Evolutionary conservation across 2,888 invertebrate genomes (phyloP), one percentile per base, ranked within the genome.

Genomic region (Andrena haemorrhoa): DNA sequence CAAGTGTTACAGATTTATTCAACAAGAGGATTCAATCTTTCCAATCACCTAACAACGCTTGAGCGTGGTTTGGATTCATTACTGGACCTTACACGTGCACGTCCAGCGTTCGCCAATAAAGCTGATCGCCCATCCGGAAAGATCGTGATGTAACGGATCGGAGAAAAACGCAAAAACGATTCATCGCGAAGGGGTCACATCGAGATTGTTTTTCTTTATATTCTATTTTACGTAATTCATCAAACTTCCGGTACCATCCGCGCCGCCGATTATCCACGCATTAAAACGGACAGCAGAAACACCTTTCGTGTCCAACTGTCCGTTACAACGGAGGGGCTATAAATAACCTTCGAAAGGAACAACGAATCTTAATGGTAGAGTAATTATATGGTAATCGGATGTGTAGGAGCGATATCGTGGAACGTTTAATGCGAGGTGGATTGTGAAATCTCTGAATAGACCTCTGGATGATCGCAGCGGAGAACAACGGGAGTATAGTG

Each of bases 161-260:
- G 51, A 51, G 51, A 7, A 20, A 20, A 51, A 51, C 41, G 35
- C 35, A 12, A 0, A 41, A 41, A 12, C 12, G 12, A 41, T 41
- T 41, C 12, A 41, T 41, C 35, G 35, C 35, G 4, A 4, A 41
- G 41, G 41, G 41, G 41, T 41, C 41, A 41, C 12, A 4, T 4
- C 0, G 12, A 41, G 12, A 41, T 41, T 12, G 12, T 41, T 20
- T 20, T 51, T 51, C 51, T 20, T 8, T 51, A 20, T 86, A 79
- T 79, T 76, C 82, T 79, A 85, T 85, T 83, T 76, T 69, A 74
- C 61, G 58, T 31, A 35, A 66, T 47, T n/a, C 56, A 2, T 53
- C 60, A 41, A 61, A 20, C n/a, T 74, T 85, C 85, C 85, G 82
- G 60, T 63, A 66, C 51, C 49, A 26, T 61, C 51, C 47, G 47